Conservation (phyloP, 2,113 vertebrate species). For the Spea bombifrons region DNA sequence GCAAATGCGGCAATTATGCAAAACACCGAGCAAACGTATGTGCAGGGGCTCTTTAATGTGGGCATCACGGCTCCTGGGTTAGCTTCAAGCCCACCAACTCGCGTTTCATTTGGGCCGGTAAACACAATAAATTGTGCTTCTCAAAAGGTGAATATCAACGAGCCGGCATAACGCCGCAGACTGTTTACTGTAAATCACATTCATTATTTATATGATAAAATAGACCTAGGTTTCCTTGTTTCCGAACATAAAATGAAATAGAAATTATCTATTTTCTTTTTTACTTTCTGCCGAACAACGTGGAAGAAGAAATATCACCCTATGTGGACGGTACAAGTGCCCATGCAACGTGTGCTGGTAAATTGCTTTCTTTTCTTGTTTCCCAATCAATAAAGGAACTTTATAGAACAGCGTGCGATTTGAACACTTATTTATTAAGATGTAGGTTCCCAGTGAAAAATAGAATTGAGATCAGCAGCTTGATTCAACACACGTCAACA, state of each 20-base stretch:
- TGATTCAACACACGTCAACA: slow-evolving; percentile 5
- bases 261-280: not conserved
- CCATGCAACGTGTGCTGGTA: not conserved
- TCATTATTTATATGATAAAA: slow-evolving; percentile 5
- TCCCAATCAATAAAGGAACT: not conserved
- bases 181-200: slow-evolving; percentile 20
- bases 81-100: slow-evolving; percentile 35
- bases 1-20: slow-evolving; percentile 44
- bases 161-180: not conserved
- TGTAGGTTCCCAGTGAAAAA: not conserved
- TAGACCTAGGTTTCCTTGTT: not conserved
- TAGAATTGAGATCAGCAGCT: not conserved
- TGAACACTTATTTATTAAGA: not conserved
- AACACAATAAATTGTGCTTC: slow-evolving; percentile 39
- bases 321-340: not conserved
- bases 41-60: slow-evolving; percentile 20
- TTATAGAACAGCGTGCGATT: not conserved
- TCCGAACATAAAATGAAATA: not conserved
- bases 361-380: not conserved
- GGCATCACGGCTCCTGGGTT: not conserved
- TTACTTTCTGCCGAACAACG: not conserved
- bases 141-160: slow-evolving; percentile 1
- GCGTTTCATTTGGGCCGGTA: slow-evolving; percentile 35
- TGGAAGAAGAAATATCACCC: not conserved
- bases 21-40: slow-evolving; percentile 38